Conservation (phyloP, 2,797 vertebrate genomes). For the Siniperca obscura region DNA sequence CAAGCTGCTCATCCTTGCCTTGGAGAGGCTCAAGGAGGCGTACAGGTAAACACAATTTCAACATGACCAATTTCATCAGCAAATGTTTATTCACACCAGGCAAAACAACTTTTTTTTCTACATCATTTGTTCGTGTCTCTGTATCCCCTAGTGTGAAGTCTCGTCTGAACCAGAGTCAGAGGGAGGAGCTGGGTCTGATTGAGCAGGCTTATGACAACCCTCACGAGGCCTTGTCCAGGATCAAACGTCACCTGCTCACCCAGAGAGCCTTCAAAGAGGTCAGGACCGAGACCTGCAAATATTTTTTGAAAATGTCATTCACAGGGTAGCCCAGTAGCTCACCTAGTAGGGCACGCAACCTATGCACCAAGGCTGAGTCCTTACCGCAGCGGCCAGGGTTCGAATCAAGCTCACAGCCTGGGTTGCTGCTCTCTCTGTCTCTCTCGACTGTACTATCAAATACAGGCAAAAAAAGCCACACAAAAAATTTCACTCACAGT, state of each 20-base stretch:
- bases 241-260: conserved; percentile 98
- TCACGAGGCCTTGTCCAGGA: conserved; percentile 97
- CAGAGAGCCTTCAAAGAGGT: conserved; percentile 99
- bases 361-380: no score
- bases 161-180: conserved; percentile 97
- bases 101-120: background rate
- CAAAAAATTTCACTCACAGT: background rate
- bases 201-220: conserved; percentile 99
- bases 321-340: no score
- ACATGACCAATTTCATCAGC: background rate
- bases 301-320: background rate
- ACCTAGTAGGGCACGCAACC: no score
- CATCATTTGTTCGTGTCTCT: conserved; percentile 1
- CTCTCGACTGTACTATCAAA: no score
- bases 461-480: no score
- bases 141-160: conserved; percentile 93
- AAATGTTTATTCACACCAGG: background rate
- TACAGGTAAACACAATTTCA: conserved; percentile 88
- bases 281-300: conserved; percentile 32
- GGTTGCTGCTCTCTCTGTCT: no score
- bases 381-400: no score
- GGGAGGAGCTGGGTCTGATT: conserved; percentile 97
- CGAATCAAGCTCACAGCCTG: no score
- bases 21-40: conserved; percentile 98
- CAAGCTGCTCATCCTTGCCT: conserved; percentile 96